Conservation (phyloP, 2,888 invertebrate species). For the Hedychridium roseum region DNA sequence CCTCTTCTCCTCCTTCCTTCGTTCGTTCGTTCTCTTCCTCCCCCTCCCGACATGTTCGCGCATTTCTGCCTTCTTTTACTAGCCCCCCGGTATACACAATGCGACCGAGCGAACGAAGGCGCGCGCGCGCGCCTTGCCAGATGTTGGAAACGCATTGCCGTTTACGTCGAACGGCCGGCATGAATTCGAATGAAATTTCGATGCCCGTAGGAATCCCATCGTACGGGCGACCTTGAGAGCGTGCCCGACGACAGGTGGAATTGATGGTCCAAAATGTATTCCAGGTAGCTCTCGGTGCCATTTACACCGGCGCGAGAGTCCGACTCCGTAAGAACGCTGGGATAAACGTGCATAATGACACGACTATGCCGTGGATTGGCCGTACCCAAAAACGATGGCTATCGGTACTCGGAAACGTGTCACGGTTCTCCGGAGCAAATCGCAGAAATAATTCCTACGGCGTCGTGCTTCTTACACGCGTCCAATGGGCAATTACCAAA, state of each 20-base stretch:
- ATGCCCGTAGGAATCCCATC: constrained; percentile 21
- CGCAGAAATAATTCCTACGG: too few relatives aligned
- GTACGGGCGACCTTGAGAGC: constrained; percentile 10
- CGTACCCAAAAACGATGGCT: too few relatives aligned
- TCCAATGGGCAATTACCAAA: too few relatives aligned
- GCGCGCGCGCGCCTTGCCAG: constrained; percentile 14
- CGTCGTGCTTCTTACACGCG: too few relatives aligned
- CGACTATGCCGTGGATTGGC: too few relatives aligned
- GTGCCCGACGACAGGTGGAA: constrained; percentile 7
- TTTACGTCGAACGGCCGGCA: constrained; percentile 4
- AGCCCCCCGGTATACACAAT: constrained; percentile 11
- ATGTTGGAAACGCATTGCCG: constrained; percentile 13
- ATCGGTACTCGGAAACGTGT: too few relatives aligned
- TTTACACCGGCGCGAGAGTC: too few relatives aligned
- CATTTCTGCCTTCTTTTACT: constrained; percentile 10
- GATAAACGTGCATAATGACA: too few relatives aligned
- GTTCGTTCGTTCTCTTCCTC: constrained; percentile 6
- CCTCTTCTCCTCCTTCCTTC: constrained; percentile 18
- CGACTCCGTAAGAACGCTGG: too few relatives aligned
- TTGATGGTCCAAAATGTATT: constrained; percentile 4
- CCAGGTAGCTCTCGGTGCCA: too few relatives aligned
- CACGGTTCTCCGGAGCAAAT: too few relatives aligned
- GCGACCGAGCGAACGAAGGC: background rate
- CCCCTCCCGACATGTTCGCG: background rate
- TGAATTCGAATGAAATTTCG: constrained; percentile 37